These are phyloP conservation scores for Drosophila takahashii DNA, from an alignment of 1,140 invertebrate genomes.

Conservation along the genomic window DNA sequence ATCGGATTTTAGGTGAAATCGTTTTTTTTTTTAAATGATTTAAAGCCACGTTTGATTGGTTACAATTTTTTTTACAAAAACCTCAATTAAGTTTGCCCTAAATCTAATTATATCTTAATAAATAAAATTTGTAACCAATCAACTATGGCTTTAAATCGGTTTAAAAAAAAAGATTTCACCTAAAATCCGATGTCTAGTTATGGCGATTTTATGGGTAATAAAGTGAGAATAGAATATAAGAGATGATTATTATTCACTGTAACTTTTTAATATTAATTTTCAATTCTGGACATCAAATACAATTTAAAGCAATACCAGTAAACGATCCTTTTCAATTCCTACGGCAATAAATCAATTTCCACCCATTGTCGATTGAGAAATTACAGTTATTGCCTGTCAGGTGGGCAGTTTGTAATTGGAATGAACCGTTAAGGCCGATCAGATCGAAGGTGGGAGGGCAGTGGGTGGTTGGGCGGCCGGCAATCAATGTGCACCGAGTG, in stretches of 20 bases:
- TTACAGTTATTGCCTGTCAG: slow-evolving; percentile 18
- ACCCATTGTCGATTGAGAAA: slow-evolving; percentile 8
- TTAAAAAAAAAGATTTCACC: too few species aligned
- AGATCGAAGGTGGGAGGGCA: neutral
- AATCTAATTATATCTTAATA: too few species aligned
- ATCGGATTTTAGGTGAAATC: too few species aligned
- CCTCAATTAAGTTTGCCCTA: too few species aligned
- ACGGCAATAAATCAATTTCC: slow-evolving; percentile 3
- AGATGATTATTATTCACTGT: too few species aligned
- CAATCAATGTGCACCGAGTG: slow-evolving; percentile 6
- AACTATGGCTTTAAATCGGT: too few species aligned
- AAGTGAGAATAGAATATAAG: neutral
- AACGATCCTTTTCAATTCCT: neutral
- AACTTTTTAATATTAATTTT: too few species aligned
- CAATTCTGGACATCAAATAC: neutral
- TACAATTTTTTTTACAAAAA: too few species aligned
- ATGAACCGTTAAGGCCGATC: slow-evolving; percentile 20
- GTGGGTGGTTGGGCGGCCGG: slow-evolving; percentile 3
- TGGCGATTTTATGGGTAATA: slow-evolving; percentile 7
- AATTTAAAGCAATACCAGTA: neutral
- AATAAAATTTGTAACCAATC: too few species aligned
- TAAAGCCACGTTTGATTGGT: too few species aligned
- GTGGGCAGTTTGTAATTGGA: slow-evolving; percentile 32
- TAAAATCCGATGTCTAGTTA: too few species aligned
- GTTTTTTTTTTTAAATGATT: too few species aligned